Evolutionary conservation across 2,797 vertebrate genomes (phyloP).

Genomic region (Sciaenops ocellatus): DNA sequence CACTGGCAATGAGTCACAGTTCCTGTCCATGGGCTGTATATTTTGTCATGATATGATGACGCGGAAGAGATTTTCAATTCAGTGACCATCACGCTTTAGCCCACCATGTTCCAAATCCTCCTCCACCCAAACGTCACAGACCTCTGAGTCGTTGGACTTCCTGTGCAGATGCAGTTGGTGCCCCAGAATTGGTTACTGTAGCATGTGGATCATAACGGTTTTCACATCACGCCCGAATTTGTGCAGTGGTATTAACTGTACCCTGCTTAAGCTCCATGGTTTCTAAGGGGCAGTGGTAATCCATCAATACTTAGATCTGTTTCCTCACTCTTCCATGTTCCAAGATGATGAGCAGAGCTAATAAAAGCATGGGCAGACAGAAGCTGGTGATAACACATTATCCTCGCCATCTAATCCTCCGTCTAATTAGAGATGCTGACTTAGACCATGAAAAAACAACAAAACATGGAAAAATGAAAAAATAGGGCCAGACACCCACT

Average conservation of each 20-base stretch:
- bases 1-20: constrained; percentile 60
- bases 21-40: constrained; percentile 45
- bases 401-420: constrained; percentile 71
- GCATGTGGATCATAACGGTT: constrained; percentile 17
- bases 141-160: constrained; percentile 43
- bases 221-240: constrained; percentile 24
- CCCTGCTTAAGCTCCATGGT: constrained; percentile 26
- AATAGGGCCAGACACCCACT: constrained; percentile 7
- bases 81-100: constrained; percentile 58
- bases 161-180: constrained; percentile 21
- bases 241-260: constrained; percentile 54
- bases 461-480: constrained; percentile 31
- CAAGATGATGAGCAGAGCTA: constrained; percentile 70
- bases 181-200: constrained; percentile 35
- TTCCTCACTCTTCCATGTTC: constrained; percentile 47
- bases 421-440: constrained; percentile 71
- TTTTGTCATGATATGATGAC: constrained; percentile 35
- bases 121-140: constrained; percentile 46
- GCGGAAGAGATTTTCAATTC: constrained; percentile 59
- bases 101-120: constrained; percentile 62
- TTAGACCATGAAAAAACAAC: constrained; percentile 44
- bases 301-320: constrained; percentile 50
- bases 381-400: constrained; percentile 70
- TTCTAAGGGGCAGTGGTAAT: constrained; percentile 63
- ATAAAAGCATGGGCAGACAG: constrained; percentile 73